Conservation (phyloP, 2,113 vertebrate genomes). For the Perca schrenkii region DNA sequence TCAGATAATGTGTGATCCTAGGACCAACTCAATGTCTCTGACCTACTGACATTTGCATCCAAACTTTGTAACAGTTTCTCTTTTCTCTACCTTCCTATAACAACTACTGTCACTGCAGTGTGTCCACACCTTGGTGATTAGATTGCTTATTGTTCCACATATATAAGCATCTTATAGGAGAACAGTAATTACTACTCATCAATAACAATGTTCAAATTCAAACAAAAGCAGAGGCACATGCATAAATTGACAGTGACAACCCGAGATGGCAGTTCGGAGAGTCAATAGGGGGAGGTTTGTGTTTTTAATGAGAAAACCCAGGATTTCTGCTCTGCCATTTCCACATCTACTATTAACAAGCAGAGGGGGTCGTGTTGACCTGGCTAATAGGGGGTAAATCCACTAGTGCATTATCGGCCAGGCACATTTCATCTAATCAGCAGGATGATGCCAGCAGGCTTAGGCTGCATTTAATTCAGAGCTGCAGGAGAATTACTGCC, state of each 20-base stretch:
- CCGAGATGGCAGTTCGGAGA: conserved; percentile 35
- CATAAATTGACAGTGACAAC: conserved; percentile 27
- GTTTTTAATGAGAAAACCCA: conserved; percentile 71
- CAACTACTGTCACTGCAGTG: conserved; percentile 2
- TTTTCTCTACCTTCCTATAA: conserved; percentile 16
- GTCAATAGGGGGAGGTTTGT: conserved; percentile 40
- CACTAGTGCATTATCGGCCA: conserved; percentile 82
- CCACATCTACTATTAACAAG: conserved; percentile 75
- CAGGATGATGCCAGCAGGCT: conserved; percentile 83
- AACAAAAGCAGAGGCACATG: conserved; percentile 39
- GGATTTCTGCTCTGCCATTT: conserved; percentile 61
- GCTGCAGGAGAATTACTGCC: conserved; percentile 71
- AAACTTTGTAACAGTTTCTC: conserved; percentile 3
- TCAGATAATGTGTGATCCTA: conserved; percentile 13
- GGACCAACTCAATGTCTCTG: conserved; percentile 6
- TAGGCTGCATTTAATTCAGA: conserved; percentile 82
- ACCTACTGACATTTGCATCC: conserved; percentile 16
- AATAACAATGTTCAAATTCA: conserved; percentile 56
- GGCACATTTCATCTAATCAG: conserved; percentile 85
- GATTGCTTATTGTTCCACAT: conserved; percentile 56
- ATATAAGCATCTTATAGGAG: conserved; percentile 41
- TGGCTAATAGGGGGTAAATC: conserved; percentile 82
- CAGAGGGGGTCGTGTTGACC: conserved; percentile 76
- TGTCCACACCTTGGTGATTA: conserved; percentile 42
- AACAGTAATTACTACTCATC: conserved; percentile 62